Evolutionary conservation across 2,797 vertebrate species (phyloP).

Genomic region (Anolis apletophallus): DNA sequence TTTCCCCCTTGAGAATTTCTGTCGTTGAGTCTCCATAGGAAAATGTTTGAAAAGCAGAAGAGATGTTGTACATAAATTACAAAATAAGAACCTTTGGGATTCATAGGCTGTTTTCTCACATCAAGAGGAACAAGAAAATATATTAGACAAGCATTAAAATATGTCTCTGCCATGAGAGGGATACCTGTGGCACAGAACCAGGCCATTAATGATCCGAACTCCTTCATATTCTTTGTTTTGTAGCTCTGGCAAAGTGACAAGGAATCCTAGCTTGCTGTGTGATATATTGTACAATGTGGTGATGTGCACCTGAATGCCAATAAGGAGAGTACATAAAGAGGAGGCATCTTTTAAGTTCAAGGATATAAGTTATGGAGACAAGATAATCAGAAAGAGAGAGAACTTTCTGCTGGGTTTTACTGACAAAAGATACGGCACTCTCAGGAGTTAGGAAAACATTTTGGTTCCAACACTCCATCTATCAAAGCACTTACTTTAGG

Average conservation of each 20-base stretch:
- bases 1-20: background rate
- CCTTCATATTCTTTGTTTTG: slow-evolving; percentile 24
- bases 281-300: slow-evolving; percentile 17
- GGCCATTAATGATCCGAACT: background rate
- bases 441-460: slow-evolving; percentile 28
- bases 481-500: background rate
- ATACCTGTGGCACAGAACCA: slow-evolving; percentile 3
- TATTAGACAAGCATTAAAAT: slow-evolving; percentile 10
- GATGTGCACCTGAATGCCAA: slow-evolving; percentile 32
- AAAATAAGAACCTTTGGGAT: slow-evolving; percentile 20
- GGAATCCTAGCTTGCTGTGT: slow-evolving; percentile 2
- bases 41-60: slow-evolving; percentile 4
- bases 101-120: background rate
- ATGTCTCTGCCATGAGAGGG: background rate
- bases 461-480: background rate
- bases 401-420: slow-evolving; percentile 28
- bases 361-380: slow-evolving; percentile 30
- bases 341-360: slow-evolving; percentile 29
- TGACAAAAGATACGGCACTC: slow-evolving; percentile 25
- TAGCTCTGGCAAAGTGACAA: slow-evolving; percentile 11
- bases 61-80: slow-evolving; percentile 12
- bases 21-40: background rate
- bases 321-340: slow-evolving; percentile 21
- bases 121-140: background rate
- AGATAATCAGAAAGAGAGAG: slow-evolving; percentile 20